A percentile compares a stretch with the other conserved stretches of the same genome.
Evolutionary conservation across 2,888 invertebrate genomes (phyloP).

Genomic region (Masnerella sp.): DNA sequence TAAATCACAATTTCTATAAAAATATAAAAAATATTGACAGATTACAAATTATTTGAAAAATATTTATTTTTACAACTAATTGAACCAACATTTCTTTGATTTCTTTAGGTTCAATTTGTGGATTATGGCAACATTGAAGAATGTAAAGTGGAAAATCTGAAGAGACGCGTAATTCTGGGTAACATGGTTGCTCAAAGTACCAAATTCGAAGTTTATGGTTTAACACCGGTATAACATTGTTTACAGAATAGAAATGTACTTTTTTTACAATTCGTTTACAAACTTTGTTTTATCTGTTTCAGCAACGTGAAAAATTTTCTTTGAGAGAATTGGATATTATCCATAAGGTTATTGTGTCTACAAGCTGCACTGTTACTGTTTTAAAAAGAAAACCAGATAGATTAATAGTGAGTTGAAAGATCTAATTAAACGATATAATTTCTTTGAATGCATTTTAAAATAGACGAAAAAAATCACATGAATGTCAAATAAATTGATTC

Average conservation of each 20-base stretch:
- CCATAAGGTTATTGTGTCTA: slow-evolving; percentile 81
- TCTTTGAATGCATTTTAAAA: neutral
- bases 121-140: slow-evolving; percentile 91
- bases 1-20: neutral
- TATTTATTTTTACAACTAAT: no score
- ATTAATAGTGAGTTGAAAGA: slow-evolving; percentile 17
- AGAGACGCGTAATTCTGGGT: slow-evolving; percentile 82
- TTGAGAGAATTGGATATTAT: slow-evolving; percentile 81
- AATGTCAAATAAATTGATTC: neutral
- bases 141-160: slow-evolving; percentile 80
- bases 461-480: no score
- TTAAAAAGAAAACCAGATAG: slow-evolving; percentile 65
- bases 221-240: slow-evolving; percentile 77
- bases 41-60: neutral
- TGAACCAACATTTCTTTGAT: no score
- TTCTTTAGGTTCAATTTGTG: slow-evolving; percentile 82
- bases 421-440: neutral
- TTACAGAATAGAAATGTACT: slow-evolving; percentile 3
- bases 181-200: slow-evolving; percentile 84
- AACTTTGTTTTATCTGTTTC: slow-evolving; percentile 1
- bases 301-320: slow-evolving; percentile 72
- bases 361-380: slow-evolving; percentile 79
- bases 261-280: slow-evolving; percentile 1
- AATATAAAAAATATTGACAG: no score
- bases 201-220: slow-evolving; percentile 80